These are phyloP conservation scores for Tachysurus vachellii DNA, from an alignment of 2,113 vertebrate species.

Conservation along the genomic window DNA sequence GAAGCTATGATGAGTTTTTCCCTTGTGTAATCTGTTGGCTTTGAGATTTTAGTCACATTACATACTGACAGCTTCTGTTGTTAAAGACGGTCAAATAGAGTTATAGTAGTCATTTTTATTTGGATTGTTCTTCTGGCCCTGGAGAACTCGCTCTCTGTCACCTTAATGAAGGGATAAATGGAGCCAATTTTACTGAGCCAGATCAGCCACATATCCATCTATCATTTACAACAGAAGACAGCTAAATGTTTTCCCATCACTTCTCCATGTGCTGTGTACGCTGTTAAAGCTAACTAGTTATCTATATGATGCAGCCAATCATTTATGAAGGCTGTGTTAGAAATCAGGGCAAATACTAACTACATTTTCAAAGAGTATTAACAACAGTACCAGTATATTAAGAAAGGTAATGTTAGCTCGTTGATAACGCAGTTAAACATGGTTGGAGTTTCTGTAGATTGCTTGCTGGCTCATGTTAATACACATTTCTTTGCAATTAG, in stretches of 20 bases:
- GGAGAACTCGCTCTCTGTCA: neutral
- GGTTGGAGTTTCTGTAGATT: neutral
- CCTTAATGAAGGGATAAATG: neutral
- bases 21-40: neutral
- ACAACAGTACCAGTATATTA: neutral
- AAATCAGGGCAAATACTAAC: neutral
- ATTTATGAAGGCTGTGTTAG: neutral
- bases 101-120: neutral
- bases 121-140: neutral
- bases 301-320: neutral
- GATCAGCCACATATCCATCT: neutral
- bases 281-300: neutral
- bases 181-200: neutral
- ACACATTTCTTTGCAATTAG: neutral
- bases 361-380: neutral
- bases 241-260: neutral
- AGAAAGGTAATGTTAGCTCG: neutral
- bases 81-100: neutral
- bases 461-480: neutral
- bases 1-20: neutral
- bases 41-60: conserved; percentile 2
- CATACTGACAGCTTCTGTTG: neutral
- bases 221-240: neutral
- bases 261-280: neutral
- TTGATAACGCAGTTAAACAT: too few species aligned